phyloP scores from a whole-genome alignment of 2,113 vertebrate genomes.

The Murina feae region DNA sequence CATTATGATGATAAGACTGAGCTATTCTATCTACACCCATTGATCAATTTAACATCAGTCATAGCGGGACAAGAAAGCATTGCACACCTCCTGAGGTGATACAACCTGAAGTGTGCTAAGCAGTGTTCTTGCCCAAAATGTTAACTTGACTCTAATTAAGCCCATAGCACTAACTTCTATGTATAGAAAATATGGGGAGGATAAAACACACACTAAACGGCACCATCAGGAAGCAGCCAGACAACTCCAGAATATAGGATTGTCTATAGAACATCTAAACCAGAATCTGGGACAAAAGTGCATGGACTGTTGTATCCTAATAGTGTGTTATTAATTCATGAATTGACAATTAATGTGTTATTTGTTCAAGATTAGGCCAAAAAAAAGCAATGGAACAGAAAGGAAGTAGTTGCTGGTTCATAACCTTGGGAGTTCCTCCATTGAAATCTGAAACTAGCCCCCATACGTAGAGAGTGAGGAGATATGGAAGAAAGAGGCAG shows the following conservation, averaged over 20 bases:
- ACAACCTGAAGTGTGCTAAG: background rate
- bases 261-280: background rate
- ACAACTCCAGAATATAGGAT: background rate
- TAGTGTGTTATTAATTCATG: background rate
- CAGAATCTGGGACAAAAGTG: background rate
- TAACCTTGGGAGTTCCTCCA: background rate
- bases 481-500: background rate
- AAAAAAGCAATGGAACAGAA: background rate
- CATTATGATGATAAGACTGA: background rate
- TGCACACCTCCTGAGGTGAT: rapidly evolving
- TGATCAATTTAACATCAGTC: background rate
- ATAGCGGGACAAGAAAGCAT: background rate
- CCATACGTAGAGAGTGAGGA: too few relatives aligned
- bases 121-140: background rate
- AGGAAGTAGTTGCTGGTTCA: background rate
- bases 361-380: background rate
- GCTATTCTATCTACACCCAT: background rate
- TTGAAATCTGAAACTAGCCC: background rate
- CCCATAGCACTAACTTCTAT: background rate
- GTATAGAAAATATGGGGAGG: background rate
- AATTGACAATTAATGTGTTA: background rate
- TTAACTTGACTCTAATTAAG: background rate
- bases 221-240: background rate
- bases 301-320: background rate
- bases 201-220: background rate